A percentile compares a stretch with the other conserved stretches of the same genome.
Conservation (phyloP, 2,113 vertebrate genomes). For the Panthera tigris region DNA sequence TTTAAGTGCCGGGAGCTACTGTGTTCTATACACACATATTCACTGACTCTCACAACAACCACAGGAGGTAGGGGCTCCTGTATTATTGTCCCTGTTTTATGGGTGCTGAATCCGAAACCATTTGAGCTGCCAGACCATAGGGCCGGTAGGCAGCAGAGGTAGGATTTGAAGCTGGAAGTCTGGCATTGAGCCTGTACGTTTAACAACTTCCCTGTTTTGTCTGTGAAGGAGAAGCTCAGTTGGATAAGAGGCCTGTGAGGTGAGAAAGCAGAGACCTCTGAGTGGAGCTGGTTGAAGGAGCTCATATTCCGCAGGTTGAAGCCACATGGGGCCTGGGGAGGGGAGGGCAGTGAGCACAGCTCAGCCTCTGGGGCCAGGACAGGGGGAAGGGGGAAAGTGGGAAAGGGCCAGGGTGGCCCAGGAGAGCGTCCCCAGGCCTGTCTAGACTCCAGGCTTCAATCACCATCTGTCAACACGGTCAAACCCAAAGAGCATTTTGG, state of each 20-base stretch:
- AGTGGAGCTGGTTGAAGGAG: no score
- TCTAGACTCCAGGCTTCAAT: not conserved
- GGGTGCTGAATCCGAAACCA: no score
- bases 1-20: not conserved
- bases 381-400: not conserved
- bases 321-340: not conserved
- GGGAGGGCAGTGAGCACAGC: not conserved
- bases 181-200: not conserved
- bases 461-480: not conserved
- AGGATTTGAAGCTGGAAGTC: not conserved
- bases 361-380: not conserved
- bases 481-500: not conserved
- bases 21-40: no score
- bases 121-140: not conserved
- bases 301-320: fast-evolving
- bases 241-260: not conserved
- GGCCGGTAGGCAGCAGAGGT: not conserved
- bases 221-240: not conserved
- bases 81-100: not conserved
- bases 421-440: not conserved
- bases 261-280: not conserved
- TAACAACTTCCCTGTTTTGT: not conserved
- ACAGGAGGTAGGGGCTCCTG: not conserved
- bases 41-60: not conserved
- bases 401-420: not conserved